These are phyloP conservation scores for Eupelmus urozonus DNA, from an alignment of 2,888 invertebrate species.

Conservation along the genomic window DNA sequence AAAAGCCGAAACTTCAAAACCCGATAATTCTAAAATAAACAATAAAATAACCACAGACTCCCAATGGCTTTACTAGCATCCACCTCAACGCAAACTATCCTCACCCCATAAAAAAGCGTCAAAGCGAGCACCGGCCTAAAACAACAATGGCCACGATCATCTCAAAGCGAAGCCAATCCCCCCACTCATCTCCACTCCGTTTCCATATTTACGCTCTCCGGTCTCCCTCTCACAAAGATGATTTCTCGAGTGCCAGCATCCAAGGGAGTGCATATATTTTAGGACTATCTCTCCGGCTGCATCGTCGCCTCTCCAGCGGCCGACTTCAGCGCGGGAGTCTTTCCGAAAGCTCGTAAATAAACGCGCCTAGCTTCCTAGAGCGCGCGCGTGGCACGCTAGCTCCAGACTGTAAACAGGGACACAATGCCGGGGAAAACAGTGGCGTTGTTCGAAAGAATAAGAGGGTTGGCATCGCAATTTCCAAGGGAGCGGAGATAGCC, in stretches of 20 bases:
- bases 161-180: not conserved
- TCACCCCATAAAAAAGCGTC: not conserved
- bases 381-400: too few species aligned
- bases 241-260: not conserved
- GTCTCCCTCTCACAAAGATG: too few species aligned
- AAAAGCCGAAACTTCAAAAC: too few species aligned
- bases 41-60: too few species aligned
- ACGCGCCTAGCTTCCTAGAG: too few species aligned
- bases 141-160: too few species aligned
- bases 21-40: too few species aligned
- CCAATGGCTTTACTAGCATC: too few species aligned
- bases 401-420: not conserved
- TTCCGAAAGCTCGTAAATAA: conserved; percentile 63
- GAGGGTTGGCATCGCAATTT: not conserved
- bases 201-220: not conserved
- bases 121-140: too few species aligned
- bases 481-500: not conserved
- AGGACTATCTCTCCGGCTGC: not conserved
- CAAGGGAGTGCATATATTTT: conserved; percentile 21
- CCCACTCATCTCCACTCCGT: not conserved
- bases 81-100: too few species aligned
- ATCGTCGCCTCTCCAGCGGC: not conserved
- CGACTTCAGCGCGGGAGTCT: conserved; percentile 62
- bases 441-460: not conserved
- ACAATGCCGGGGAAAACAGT: not conserved